phyloP scores from a whole-genome alignment of 53 echinoderm and acorn worm genomes.

The Hippasteria phrygiana region DNA sequence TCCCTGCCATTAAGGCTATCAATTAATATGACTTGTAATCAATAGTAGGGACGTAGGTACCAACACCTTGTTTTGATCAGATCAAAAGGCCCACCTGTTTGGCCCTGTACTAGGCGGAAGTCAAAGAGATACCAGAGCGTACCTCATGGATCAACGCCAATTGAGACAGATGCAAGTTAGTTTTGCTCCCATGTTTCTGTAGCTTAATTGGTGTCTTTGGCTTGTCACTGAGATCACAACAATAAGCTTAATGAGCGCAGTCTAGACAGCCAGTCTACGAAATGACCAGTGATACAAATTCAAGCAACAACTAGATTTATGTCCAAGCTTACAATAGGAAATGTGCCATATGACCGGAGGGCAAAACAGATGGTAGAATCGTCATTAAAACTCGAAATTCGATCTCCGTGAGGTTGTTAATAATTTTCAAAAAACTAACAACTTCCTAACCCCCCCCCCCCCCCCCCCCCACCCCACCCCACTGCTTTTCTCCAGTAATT shows the following conservation, averaged over 20 bases:
- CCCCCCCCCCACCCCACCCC: too few species aligned
- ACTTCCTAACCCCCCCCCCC: too few species aligned
- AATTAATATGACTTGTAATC: neutral
- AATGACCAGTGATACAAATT: neutral
- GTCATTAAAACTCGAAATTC: too few species aligned
- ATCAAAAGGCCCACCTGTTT: constrained; percentile 10
- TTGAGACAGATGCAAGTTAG: neutral
- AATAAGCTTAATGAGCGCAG: neutral
- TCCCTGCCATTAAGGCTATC: neutral
- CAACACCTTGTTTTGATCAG: neutral
- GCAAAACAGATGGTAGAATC: too few species aligned
- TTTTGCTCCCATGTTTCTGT: neutral
- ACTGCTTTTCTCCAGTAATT: too few species aligned
- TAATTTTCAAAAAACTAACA: too few species aligned
- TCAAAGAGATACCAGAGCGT: neutral
- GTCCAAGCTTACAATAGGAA: too few species aligned
- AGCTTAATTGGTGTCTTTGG: neutral
- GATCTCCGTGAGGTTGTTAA: too few species aligned
- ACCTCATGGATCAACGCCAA: neutral
- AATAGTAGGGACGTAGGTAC: neutral
- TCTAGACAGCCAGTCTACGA: neutral
- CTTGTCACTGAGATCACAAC: neutral
- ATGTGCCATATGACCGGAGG: too few species aligned
- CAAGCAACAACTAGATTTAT: neutral
- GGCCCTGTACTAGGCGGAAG: neutral